Base-by-base conservation (phyloP, 1,140 invertebrate species). In the Drosophila arizonae region DNA sequence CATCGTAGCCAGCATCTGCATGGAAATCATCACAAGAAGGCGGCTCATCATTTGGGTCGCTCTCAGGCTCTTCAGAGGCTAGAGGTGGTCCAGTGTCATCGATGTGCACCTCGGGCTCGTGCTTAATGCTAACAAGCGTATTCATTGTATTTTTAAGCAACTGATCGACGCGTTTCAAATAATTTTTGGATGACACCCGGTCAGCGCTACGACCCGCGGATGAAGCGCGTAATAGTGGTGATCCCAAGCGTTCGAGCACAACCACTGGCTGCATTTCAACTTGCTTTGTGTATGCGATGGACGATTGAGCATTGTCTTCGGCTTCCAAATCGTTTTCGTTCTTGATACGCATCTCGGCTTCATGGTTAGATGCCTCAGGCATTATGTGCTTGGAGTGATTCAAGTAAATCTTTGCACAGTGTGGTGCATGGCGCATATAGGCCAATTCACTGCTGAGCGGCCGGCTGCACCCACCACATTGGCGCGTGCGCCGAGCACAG, bases 101-200 rank as follows among this genome's bases (percentile, higher is more conserved):
- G 0, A 91, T 88, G 24, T 91, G 90, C 11, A 91, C 74, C 36
- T 91, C 87, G 0, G 90, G 90, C 66, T 91, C 90, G 57, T 91
- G 87, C 41, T 91, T 91, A 11, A 91, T 91, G 70, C 90, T 91
- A 3, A 90, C 90, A 24, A 91, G 50, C 6, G 87, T 90, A 72
- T 46, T 90, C 61, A 91, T 87, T 6, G 90, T 91, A 28, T 72
- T 90, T 26, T 90, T 91, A 0, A 91, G 67, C 54, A 91, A 52
- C 50, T 91, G 73, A 70, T 91, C 90, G 6, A 91, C 84, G 1
- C 90, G 76, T 54, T 89, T 91, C n/a, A 91, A 68, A 64, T 91
- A 91, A 0, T 67, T 86, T 56, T 89, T 90, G 3, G 90, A 67
- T 1, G 88, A 88, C 0, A 85, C 84, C 4, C 88, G 76, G 48